Evolutionary conservation across 2,888 invertebrate species (phyloP).

Genomic region (Lasioglossum calceatum): DNA sequence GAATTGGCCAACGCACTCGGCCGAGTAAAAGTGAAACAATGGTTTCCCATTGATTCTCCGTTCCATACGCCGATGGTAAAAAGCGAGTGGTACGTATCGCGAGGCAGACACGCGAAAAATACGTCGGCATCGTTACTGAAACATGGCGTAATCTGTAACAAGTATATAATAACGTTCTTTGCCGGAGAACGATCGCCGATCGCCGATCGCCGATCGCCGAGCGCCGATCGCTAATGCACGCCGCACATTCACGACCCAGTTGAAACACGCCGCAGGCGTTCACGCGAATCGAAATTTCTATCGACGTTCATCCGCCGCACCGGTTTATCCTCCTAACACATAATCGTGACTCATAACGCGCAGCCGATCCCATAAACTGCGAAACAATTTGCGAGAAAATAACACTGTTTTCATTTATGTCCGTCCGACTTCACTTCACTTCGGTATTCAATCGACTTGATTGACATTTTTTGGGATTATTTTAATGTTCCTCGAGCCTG

Average conservation of each 20-base stretch:
- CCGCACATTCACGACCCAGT: slow-evolving; percentile 48
- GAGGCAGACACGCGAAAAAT: slow-evolving; percentile 24
- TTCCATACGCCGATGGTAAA: not conserved
- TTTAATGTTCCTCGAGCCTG: not conserved
- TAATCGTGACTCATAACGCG: slow-evolving; percentile 5
- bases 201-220: slow-evolving; percentile 33
- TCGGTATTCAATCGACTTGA: too few relatives aligned
- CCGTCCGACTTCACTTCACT: not conserved
- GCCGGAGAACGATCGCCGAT: slow-evolving; percentile 6
- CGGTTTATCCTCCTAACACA: slow-evolving; percentile 2
- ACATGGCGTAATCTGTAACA: slow-evolving; percentile 51
- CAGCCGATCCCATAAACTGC: not conserved
- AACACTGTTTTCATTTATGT: not conserved
- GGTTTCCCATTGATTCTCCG: slow-evolving; percentile 19
- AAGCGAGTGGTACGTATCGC: not conserved
- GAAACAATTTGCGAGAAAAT: not conserved
- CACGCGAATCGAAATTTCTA: slow-evolving; percentile 27
- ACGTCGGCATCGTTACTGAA: slow-evolving; percentile 29
- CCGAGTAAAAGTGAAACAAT: slow-evolving; percentile 14
- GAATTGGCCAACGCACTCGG: not conserved
- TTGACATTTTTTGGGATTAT: not conserved
- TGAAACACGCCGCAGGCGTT: slow-evolving; percentile 22
- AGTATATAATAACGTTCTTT: slow-evolving; percentile 52
- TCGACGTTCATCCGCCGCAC: not conserved
- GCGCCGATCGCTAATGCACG: slow-evolving; percentile 26